Conservation (phyloP, 2,113 vertebrate species). For the Orthonyx spaldingii region DNA sequence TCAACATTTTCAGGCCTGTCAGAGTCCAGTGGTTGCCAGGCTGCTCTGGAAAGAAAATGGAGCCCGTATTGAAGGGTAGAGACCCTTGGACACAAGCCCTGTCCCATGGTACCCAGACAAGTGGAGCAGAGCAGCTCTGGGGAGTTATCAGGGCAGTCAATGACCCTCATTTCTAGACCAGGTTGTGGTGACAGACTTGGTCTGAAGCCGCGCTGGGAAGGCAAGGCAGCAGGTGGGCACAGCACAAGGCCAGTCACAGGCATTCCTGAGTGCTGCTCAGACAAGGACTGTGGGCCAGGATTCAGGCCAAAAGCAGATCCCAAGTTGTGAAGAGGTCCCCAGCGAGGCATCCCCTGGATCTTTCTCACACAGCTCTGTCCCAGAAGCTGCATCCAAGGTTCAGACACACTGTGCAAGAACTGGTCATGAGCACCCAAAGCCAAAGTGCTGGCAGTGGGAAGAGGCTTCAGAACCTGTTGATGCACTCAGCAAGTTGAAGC, state of each 20-base stretch:
- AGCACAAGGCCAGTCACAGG: not conserved
- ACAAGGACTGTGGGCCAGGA: too few species aligned
- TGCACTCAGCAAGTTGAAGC: not conserved
- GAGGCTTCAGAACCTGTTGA: not conserved
- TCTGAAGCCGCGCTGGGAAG: not conserved
- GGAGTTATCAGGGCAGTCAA: not conserved
- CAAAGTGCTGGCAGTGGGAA: not conserved
- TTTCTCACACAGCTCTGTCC: not conserved
- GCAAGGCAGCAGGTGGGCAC: not conserved
- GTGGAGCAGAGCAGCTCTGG: not conserved
- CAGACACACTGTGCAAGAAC: not conserved
- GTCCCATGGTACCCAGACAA: not conserved
- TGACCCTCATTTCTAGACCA: not conserved
- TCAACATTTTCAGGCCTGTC: not conserved
- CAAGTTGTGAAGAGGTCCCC: accelerated
- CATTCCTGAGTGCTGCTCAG: not conserved
- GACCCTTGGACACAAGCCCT: not conserved
- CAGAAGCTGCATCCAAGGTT: not conserved
- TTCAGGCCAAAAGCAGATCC: not conserved
- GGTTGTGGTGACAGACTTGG: not conserved
- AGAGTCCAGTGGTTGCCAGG: not conserved
- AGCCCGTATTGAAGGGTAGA: not conserved
- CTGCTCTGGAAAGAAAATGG: not conserved
- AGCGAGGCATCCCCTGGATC: accelerated
- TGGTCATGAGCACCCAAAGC: not conserved